These are phyloP conservation scores for Meiosimyza platycephala DNA, from an alignment of 2,888 invertebrate genomes.

Conservation along the genomic window DNA sequence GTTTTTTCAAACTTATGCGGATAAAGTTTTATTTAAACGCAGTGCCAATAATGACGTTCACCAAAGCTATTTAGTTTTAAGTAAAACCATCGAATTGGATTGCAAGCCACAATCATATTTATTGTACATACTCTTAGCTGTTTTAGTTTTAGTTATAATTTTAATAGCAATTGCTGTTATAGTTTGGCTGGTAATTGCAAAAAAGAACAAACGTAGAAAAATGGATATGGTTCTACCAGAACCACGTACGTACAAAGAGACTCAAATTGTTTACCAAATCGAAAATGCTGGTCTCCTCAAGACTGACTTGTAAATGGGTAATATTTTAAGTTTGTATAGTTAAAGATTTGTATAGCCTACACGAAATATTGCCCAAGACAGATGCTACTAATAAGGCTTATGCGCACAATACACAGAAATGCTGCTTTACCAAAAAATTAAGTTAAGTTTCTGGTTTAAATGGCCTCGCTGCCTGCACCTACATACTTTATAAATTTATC, in stretches of 20 bases:
- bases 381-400: conserved; percentile 42
- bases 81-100: conserved; percentile 56
- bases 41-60: conserved; percentile 35
- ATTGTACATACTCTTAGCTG: conserved; percentile 68
- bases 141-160: conserved; percentile 68
- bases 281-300: conserved; percentile 86
- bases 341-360: background rate
- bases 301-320: conserved; percentile 73
- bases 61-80: conserved; percentile 53
- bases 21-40: conserved; percentile 56
- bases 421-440: conserved; percentile 42
- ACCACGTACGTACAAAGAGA: conserved; percentile 84
- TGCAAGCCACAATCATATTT: conserved; percentile 61
- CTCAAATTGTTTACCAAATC: conserved; percentile 86
- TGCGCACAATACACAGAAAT: conserved; percentile 33
- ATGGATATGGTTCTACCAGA: conserved; percentile 82
- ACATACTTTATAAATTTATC: no score
- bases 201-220: conserved; percentile 71
- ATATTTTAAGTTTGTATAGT: background rate
- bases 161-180: conserved; percentile 66
- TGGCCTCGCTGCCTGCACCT: no score
- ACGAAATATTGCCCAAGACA: conserved; percentile 8
- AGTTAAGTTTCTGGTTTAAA: no score
- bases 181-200: conserved; percentile 68
- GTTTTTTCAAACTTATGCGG: conserved; percentile 59